These are phyloP conservation scores for Bathynomus jamesi DNA, from an alignment of 1,140 invertebrate species.

Conservation along the genomic window DNA sequence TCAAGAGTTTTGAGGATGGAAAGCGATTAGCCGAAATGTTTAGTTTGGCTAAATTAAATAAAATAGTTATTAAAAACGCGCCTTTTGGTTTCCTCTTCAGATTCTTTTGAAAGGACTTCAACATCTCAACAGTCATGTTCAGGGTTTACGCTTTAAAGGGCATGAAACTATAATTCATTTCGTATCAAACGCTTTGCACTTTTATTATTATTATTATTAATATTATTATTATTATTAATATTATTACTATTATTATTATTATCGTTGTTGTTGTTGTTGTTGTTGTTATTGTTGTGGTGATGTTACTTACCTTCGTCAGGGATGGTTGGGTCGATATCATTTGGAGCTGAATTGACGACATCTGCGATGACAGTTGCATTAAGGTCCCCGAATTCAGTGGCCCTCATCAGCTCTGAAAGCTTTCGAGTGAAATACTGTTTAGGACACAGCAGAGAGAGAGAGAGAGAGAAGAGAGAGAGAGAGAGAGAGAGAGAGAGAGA, in stretches of 20 bases:
- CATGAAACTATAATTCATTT: no score
- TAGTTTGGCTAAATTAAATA: no score
- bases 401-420: constrained; percentile 6
- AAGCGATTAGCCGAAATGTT: no score
- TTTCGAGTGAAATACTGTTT: neutral
- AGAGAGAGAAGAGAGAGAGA: neutral
- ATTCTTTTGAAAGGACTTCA: no score
- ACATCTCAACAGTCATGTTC: no score
- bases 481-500: neutral
- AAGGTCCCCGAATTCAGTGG: neutral
- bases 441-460: neutral
- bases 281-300: neutral
- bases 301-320: neutral
- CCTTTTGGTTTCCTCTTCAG: no score
- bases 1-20: no score
- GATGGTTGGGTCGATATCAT: neutral
- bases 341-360: neutral
- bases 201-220: neutral
- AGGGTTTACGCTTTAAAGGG: no score
- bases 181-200: no score
- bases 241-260: neutral
- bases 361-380: constrained; percentile 16
- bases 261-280: neutral
- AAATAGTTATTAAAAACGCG: no score
- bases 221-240: neutral